phyloP scores from a whole-genome alignment of 2,797 vertebrate genomes.

The Gouania willdenowi region DNA sequence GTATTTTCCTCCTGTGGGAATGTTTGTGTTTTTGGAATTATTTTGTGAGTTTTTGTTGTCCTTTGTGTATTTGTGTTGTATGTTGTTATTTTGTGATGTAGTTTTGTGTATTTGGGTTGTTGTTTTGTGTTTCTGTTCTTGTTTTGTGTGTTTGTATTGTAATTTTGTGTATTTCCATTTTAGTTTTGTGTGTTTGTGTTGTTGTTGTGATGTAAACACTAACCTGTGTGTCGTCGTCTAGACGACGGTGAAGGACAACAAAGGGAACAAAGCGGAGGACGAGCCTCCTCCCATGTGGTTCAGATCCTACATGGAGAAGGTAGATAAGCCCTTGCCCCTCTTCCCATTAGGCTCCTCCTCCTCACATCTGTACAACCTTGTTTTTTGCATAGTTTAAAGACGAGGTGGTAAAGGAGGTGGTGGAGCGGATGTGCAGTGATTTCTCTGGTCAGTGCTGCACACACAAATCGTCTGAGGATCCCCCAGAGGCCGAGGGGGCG shows the following conservation, averaged over 20 bases:
- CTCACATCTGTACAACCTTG: not conserved
- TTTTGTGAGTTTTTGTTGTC: no score
- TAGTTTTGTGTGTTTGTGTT: no score
- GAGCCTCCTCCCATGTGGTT: conserved; percentile 92
- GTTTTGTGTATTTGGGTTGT: no score
- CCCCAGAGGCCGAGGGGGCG: conserved; percentile 57
- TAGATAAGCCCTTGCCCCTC: conserved; percentile 28
- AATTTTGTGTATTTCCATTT: no score
- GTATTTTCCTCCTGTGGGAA: no score
- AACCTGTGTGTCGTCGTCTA: no score
- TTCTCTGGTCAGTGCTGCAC: conserved; percentile 87
- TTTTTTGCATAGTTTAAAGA: conserved; percentile 87
- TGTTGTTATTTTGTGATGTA: no score
- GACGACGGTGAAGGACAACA: conserved; percentile 69
- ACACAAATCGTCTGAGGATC: conserved; percentile 66
- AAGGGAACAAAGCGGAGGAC: conserved; percentile 71
- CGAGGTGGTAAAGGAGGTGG: conserved; percentile 92
- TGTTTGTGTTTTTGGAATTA: no score
- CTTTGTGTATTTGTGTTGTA: no score
- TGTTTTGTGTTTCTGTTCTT: no score
- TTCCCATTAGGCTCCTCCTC: not conserved
- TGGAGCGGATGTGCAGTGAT: conserved; percentile 90
- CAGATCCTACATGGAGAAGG: conserved; percentile 91
- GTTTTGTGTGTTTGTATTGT: no score
- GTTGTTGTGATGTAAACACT: no score